Percentiles rank a stretch among this genome's conserved stretches.
Conservation (phyloP, 2,113 vertebrate genomes). For the Syngnathoides biaculeatus region DNA sequence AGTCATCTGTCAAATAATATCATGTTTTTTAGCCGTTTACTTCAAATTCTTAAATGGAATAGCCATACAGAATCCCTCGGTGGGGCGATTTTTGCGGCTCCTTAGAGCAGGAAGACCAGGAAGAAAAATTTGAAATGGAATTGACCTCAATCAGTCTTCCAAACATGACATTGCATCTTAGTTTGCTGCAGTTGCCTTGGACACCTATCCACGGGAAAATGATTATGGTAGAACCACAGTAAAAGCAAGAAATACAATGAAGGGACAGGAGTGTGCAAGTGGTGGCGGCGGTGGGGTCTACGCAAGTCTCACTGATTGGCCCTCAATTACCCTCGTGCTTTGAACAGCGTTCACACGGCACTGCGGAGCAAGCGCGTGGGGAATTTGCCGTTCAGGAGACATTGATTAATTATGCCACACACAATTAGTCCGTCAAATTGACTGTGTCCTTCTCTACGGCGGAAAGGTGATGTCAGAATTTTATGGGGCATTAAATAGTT, state of each 20-base stretch:
- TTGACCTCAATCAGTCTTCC: constrained; percentile 1
- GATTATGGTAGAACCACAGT: background rate
- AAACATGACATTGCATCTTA: background rate
- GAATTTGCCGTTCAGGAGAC: constrained; percentile 69
- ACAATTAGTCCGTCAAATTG: constrained; percentile 76
- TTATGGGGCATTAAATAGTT: constrained; percentile 69
- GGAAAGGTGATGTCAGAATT: constrained; percentile 74
- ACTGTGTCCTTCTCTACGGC: constrained; percentile 73
- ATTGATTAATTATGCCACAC: constrained; percentile 78
- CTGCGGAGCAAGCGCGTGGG: constrained; percentile 43
- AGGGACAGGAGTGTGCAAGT: background rate
- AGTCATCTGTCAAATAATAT: background rate
- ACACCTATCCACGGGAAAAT: background rate
- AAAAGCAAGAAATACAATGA: constrained; percentile 2
- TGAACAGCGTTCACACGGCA: constrained; percentile 48
- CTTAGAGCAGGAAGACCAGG: background rate
- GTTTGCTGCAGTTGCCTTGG: constrained; percentile 1
- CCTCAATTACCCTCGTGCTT: constrained; percentile 52
- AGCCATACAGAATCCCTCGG: background rate
- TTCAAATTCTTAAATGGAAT: background rate
- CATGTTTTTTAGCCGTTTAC: background rate
- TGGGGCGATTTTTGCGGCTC: background rate
- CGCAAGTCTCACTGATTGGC: constrained; percentile 5
- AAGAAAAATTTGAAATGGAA: background rate
- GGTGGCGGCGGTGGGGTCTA: background rate